A percentile compares a stretch with the other conserved stretches of the same genome.
Evolutionary conservation across 2,888 invertebrate genomes (phyloP).

Genomic region (Willowsia nigromaculata): DNA sequence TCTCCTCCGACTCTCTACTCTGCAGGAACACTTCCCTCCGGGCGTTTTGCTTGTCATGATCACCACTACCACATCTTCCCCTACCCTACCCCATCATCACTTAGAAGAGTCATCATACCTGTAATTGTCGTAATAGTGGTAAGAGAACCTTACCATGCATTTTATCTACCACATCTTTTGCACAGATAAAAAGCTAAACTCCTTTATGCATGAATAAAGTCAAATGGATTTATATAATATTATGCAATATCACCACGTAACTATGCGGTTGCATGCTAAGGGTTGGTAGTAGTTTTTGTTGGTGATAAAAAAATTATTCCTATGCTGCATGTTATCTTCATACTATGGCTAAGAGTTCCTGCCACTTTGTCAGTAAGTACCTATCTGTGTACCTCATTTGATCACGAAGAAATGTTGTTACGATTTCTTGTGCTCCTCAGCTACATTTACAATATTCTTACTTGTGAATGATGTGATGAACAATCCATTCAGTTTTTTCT

Average conservation of each 20-base stretch:
- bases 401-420: not conserved
- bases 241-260: not conserved
- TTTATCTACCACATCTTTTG: not conserved
- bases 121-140: not conserved
- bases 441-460: too few relatives aligned
- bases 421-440: not conserved
- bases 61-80: not conserved
- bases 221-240: conserved; percentile 7
- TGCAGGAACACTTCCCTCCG: conserved; percentile 47
- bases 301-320: not conserved
- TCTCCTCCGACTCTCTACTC: not conserved
- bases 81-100: not conserved
- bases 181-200: not conserved
- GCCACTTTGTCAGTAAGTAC: too few relatives aligned
- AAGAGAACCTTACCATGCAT: not conserved
- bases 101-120: not conserved
- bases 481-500: conserved; percentile 47
- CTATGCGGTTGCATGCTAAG: too few relatives aligned
- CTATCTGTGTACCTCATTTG: not conserved
- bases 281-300: too few relatives aligned
- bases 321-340: too few relatives aligned
- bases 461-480: conserved; percentile 4
- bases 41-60: not conserved
- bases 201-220: conserved; percentile 30
- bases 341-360: too few relatives aligned